Conservation (phyloP, 2,113 vertebrate genomes). For the Tachysurus vachellii region DNA sequence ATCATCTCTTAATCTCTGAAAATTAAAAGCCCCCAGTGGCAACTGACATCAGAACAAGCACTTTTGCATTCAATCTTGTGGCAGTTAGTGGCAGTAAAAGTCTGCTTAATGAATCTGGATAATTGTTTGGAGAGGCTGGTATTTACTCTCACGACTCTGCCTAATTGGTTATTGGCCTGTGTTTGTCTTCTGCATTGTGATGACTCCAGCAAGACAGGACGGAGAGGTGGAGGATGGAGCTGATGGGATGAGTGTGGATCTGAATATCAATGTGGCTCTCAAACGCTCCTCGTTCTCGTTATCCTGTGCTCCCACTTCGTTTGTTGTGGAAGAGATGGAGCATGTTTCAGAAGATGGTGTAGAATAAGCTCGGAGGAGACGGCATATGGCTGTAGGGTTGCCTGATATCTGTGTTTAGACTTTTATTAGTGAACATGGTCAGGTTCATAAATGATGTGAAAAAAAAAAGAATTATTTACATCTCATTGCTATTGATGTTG, state of each 20-base stretch:
- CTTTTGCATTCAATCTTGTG: slow-evolving; percentile 22
- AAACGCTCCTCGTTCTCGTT: slow-evolving; percentile 36
- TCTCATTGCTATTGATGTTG: neutral
- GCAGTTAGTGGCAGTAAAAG: slow-evolving; percentile 22
- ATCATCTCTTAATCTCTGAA: neutral
- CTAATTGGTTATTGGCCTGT: slow-evolving; percentile 69
- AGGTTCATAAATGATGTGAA: neutral
- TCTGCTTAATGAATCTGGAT: slow-evolving; percentile 55
- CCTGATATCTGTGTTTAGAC: neutral
- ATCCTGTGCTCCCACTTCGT: neutral
- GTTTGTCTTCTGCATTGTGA: slow-evolving; percentile 69
- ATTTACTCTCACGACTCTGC: slow-evolving; percentile 64
- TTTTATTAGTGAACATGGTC: neutral
- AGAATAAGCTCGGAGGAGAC: slow-evolving; percentile 63
- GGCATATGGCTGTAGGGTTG: neutral
- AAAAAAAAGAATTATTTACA: neutral
- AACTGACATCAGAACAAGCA: slow-evolving; percentile 1
- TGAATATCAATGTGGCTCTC: slow-evolving; percentile 70
- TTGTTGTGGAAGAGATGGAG: slow-evolving; percentile 54
- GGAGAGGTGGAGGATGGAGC: slow-evolving; percentile 37
- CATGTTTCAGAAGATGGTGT: slow-evolving; percentile 72
- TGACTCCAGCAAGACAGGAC: slow-evolving; percentile 35
- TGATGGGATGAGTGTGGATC: slow-evolving; percentile 63
- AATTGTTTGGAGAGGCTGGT: slow-evolving; percentile 64
- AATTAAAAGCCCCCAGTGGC: neutral